Percentiles rank a stretch among this genome's conserved stretches.
phyloP scores from a whole-genome alignment of 2,113 vertebrate genomes.

The Myrmecophaga tridactyla region DNA sequence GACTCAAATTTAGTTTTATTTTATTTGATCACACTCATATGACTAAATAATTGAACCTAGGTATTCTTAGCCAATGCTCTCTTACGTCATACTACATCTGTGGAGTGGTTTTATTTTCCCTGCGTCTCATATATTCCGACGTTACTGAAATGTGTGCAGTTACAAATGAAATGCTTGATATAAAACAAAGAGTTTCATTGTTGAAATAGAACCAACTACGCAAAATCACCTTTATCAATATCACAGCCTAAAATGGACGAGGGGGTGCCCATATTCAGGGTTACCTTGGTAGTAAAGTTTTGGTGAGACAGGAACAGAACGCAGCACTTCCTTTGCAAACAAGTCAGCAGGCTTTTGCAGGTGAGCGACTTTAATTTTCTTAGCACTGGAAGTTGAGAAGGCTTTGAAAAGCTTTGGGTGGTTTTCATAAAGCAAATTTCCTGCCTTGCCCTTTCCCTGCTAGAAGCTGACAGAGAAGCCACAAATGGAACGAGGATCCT shows the following conservation, averaged over 20 bases:
- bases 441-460: not conserved
- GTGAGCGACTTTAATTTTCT: not conserved
- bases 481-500: constrained; percentile 39
- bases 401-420: constrained; percentile 34
- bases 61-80: not conserved
- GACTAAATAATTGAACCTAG: not conserved
- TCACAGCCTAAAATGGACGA: not conserved
- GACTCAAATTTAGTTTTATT: not conserved
- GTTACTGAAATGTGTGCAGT: not conserved
- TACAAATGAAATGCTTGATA: not conserved
- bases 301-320: not conserved
- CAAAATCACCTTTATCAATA: not conserved
- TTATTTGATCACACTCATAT: not conserved
- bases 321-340: not conserved
- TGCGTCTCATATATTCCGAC: not conserved
- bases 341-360: not conserved
- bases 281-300: not conserved
- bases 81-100: not conserved
- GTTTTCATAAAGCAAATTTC: constrained; percentile 53
- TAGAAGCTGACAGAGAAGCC: constrained; percentile 48
- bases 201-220: not conserved
- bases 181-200: not conserved
- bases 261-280: not conserved
- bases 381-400: not conserved
- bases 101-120: not conserved